Conservation (phyloP, 1,140 invertebrate species). For the Heliconius hewitsoni region DNA sequence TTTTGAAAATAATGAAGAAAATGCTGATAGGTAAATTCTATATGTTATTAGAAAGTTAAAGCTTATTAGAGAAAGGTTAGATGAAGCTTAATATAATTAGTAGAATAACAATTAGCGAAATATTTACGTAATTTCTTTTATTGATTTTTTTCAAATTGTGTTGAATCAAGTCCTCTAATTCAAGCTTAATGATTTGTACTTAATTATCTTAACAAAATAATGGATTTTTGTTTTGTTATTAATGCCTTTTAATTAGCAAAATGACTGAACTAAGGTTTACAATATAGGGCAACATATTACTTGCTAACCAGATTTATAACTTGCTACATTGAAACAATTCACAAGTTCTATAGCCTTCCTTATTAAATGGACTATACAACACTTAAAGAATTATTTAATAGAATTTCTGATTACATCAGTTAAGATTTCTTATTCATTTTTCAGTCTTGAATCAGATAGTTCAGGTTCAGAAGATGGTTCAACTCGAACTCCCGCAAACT, state of each 20-base stretch:
- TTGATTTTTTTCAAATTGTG: background rate
- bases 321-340: no score
- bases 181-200: background rate
- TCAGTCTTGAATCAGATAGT: conserved; percentile 68
- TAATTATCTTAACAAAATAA: background rate
- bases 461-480: conserved; percentile 82
- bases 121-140: background rate
- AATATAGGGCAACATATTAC: no score
- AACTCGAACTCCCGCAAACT: conserved; percentile 76
- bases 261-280: no score
- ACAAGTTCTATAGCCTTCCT: no score
- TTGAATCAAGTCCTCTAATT: background rate
- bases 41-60: background rate
- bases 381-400: no score
- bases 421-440: conserved; percentile 16
- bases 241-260: no score
- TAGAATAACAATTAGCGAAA: background rate
- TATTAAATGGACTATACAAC: no score
- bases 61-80: background rate
- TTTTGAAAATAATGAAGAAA: conserved; percentile 81
- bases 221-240: no score
- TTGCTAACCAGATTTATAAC: no score
- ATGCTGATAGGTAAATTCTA: conserved; percentile 78
- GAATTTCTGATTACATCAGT: background rate
- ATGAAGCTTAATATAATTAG: background rate